Conservation (phyloP, 2,888 invertebrate genomes). For the Tenthredo mesomela region DNA sequence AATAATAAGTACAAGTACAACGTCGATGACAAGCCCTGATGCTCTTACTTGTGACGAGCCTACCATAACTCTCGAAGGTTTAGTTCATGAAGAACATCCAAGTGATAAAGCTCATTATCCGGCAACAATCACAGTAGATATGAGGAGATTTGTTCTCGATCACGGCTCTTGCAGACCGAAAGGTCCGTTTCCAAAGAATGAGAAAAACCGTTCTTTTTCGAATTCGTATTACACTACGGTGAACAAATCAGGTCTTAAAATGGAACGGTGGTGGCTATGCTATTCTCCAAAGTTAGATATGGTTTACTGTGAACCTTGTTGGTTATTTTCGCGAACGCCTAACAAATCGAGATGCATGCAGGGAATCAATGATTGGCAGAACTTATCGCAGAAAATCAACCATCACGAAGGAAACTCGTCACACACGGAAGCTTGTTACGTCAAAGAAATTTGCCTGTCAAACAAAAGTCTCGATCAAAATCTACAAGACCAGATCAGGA, state of each 20-base stretch:
- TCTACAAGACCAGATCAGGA: constrained; percentile 27
- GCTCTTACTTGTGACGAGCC: constrained; percentile 21
- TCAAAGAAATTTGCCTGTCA: constrained; percentile 17
- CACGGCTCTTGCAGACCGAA: constrained; percentile 48
- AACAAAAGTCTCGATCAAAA: constrained; percentile 20
- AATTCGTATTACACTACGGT: constrained; percentile 55
- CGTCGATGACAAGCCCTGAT: constrained; percentile 15
- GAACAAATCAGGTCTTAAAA: constrained; percentile 53
- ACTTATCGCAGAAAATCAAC: constrained; percentile 45
- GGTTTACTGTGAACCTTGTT: constrained; percentile 54
- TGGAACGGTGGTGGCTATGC: constrained; percentile 54
- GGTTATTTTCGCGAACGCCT: constrained; percentile 53
- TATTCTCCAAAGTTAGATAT: constrained; percentile 55
- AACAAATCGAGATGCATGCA: constrained; percentile 36
- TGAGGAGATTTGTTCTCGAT: constrained; percentile 35
- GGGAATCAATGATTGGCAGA: constrained; percentile 51
- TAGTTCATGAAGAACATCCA: constrained; percentile 25
- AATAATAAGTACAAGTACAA: constrained; percentile 1
- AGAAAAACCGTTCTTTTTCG: constrained; percentile 54
- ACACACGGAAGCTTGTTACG: constrained; percentile 35
- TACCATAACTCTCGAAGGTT: constrained; percentile 19
- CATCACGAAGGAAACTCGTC: constrained; percentile 43
- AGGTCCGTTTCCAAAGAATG: constrained; percentile 52
- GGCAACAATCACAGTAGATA: constrained; percentile 36
- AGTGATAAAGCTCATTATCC: constrained; percentile 44